Evolutionary conservation across 1,140 invertebrate genomes (phyloP).

Genomic region (Trichogramma pretiosum): DNA sequence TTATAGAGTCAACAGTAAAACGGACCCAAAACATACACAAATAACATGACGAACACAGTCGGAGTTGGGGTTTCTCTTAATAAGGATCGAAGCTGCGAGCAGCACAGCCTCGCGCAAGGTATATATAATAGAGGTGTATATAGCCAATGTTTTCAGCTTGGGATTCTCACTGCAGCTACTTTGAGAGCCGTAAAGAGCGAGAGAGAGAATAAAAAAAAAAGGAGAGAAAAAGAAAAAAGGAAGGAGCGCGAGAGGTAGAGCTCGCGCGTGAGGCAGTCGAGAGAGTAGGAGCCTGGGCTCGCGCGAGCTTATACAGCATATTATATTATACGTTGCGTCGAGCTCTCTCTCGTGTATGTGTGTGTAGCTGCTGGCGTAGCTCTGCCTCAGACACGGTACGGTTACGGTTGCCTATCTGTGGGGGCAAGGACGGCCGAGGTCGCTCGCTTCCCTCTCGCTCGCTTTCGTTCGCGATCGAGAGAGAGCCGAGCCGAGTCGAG

Average conservation of each 20-base stretch:
- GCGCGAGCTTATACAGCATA: neutral
- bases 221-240: neutral
- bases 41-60: too few species aligned
- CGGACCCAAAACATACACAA: too few species aligned
- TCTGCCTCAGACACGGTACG: too few species aligned
- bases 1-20: too few species aligned
- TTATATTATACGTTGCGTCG: too few species aligned
- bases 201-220: neutral
- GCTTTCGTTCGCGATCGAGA: too few species aligned
- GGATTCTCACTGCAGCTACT: too few species aligned
- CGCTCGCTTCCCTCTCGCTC: slow-evolving; percentile 10
- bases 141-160: too few species aligned
- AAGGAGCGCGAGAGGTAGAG: neutral
- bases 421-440: slow-evolving; percentile 47
- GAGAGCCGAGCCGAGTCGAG: neutral
- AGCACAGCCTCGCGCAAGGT: neutral
- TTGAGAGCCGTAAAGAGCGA: neutral
- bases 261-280: too few species aligned
- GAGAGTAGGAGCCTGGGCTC: neutral
- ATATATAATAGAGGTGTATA: too few species aligned
- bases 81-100: neutral
- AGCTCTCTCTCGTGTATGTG: neutral
- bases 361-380: neutral
- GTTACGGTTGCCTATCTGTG: slow-evolving; percentile 35
- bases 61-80: too few species aligned